A percentile compares a stretch with the other conserved stretches of the same genome.
These are phyloP conservation scores for Polypedilum vanderplanki DNA, from an alignment of 1,140 invertebrate genomes.

Conservation along the genomic window DNA sequence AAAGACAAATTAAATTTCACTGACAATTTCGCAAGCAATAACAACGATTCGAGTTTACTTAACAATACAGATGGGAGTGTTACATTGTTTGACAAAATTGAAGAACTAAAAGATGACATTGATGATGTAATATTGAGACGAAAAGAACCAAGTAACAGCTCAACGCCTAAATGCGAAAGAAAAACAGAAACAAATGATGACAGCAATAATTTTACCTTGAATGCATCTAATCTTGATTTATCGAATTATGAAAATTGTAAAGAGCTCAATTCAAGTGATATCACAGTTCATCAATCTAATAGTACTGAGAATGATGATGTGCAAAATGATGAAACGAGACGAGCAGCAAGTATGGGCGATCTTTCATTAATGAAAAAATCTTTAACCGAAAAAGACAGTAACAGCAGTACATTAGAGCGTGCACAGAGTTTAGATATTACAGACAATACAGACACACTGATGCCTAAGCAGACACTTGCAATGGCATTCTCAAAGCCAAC, in stretches of 20 bases:
- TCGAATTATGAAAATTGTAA: slow-evolving; percentile 42
- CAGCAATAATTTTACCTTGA: neutral
- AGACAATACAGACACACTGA: slow-evolving; percentile 46
- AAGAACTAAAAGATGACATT: slow-evolving; percentile 30
- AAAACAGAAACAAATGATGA: slow-evolving; percentile 2
- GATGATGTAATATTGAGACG: slow-evolving; percentile 34
- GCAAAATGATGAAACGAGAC: slow-evolving; percentile 58
- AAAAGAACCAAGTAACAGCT: slow-evolving; percentile 33
- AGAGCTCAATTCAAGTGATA: slow-evolving; percentile 63
- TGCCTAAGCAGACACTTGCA: neutral
- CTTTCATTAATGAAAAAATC: slow-evolving; percentile 50
- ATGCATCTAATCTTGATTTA: slow-evolving; percentile 29
- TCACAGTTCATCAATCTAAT: slow-evolving; percentile 64
- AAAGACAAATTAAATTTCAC: slow-evolving; percentile 34
- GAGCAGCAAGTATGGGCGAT: slow-evolving; percentile 73
- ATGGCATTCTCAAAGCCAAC: neutral
- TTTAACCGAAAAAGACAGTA: slow-evolving; percentile 34
- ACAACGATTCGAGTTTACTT: neutral
- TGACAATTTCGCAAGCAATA: slow-evolving; percentile 33
- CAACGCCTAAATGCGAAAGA: slow-evolving; percentile 35
- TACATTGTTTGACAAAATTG: slow-evolving; percentile 14
- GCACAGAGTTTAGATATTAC: slow-evolving; percentile 75
- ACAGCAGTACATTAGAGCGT: slow-evolving; percentile 59
- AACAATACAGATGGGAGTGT: slow-evolving; percentile 30
- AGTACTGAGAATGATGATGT: slow-evolving; percentile 49